Base-by-base conservation (phyloP, 2,797 vertebrate genomes). In the Pipistrellus pipistrellus region DNA sequence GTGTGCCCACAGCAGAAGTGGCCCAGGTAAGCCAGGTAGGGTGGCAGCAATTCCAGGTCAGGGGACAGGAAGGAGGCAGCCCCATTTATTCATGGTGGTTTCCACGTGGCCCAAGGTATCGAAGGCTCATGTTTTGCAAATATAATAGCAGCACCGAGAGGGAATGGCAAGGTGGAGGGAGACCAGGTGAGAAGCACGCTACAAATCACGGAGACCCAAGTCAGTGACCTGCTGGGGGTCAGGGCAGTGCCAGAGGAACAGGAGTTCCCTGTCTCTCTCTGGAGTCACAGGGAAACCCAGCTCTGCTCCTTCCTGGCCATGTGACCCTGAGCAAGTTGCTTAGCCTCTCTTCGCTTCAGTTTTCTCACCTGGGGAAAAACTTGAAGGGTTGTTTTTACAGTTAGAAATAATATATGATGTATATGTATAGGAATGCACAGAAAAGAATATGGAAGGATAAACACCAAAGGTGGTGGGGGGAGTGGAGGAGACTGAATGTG, bases 1-100 rank as follows among this genome's bases (percentile, higher is more conserved):
- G 81, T n/a, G 46, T 68, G 17, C 90, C 97, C 96, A 96, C 95
- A 91, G 97, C 93, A 95, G 94, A 94, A 95, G 75, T 8, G 72
- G 83, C 93, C 93, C 96, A 94, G 93, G 71, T 93, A 89, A 95
- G 95, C 86, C 80, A 95, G 80, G 30, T 94, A 94, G 94, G 71
- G 64, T 77, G 32, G 96, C 96, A 93, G 73, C 81, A 71, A 89
- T 95, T 87, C 59, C 94, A 95, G 46, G 53, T 96, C 32, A n/a
- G 38, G 35, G 59, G 38, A 94, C 97, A 94, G 92, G 93, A 95
- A 97, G 93, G 87, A 94, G 51, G 91, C 69, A 73, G 46, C 23
- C 10, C 32, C 83, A 30, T 71, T 82, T 44, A 68, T 38, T 78
- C 84, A 78, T 25, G 20, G 82, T 68, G 51, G 90, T 46, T 86